Base-by-base conservation (phyloP, 2,113 vertebrate species). In the Rousettus leschenaultii region DNA sequence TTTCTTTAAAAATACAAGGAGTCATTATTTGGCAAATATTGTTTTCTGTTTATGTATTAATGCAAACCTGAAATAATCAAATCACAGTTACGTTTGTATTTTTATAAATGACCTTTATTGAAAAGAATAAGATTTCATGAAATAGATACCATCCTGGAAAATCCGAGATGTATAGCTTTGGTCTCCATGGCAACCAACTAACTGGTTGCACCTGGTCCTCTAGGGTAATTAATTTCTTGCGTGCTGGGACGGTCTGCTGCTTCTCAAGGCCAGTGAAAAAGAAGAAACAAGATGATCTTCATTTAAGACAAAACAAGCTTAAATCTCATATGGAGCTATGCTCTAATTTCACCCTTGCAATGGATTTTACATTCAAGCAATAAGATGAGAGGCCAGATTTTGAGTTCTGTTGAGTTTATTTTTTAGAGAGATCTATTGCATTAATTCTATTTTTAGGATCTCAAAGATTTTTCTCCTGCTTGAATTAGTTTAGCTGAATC, bases 371-470 rank as follows among this genome's bases (percentile, higher is more conserved):
- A 43, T 73, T 33, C 77, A 68, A 95, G 57, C 14, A 70, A 70
- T 59, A 68, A 93, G 77, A 59, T 63, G 24, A 5, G 30, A 89
- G 28, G 19, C 63, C 51, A 33, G 22, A 55, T 48, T 94, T 79
- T 75, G 19, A 53, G 4, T 86, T 94, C 26, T 57, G 16, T 33
- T 68, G 71, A 57, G 35, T n/a, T 85, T 55, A 35, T 48, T 57
- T 93, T 84, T 51, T 38, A 79, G 55, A 94, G 24, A 77, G 10
- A 35, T 75, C 98, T 97, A 98, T 55, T 97, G 66, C 7, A 95
- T 98, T 92, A 98, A 53, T 98, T 98, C 98, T 93, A 91, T 98
- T 95, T 98, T 96, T 40, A 99, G 98, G 10, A 97, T 96, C 21
- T 97, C 35, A 59, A 98, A 98, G 91, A 98, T 97, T 97, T 63